Evolutionary conservation across 2,797 vertebrate species (phyloP), one percentile per base, ranked within the genome.

Genomic region (Acipenser transmontanus): DNA sequence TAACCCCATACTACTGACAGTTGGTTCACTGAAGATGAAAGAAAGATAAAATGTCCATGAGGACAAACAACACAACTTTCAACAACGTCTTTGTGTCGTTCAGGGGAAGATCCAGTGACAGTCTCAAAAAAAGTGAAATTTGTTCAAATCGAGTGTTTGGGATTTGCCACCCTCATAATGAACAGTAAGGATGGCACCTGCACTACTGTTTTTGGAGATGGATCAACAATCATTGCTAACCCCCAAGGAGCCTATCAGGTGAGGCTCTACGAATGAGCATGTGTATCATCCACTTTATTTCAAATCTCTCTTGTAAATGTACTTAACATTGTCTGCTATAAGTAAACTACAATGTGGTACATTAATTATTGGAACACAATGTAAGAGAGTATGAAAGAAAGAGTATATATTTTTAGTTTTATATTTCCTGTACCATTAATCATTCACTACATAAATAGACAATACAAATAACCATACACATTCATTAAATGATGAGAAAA

Each of bases 231-330:
- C 73, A 88, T 85, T 7, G 92, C 91, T 69, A 90, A 84, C 62
- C 86, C 85, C 50, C 80, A 77, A 50, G 92, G 93, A 70, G 88
- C 81, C 0, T 98, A 96, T 61, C 82, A 94, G 92, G 97, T 97
- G 70, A 67, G 85, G 68, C 12, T 54, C 34, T 34, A 34, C 4
- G 34, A 34, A 34, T 34, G 4, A 6, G 71, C 66, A 7, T 49
- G 7, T 34, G 34, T 4, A 34, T 34, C 34, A 34, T 34, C 4
- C 34, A 34, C 34, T 34, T 34, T 34, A 34, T 34, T 34, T 34
- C 34, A 34, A 34, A 34, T 34, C 34, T 4, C 34, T 34, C 34
- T 34, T 34, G 34, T 34, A 34, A 34, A 34, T 34, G 4, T 34
- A 34, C 34, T 34, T 34, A 34, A 34, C 34, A 34, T 3, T 34